phyloP scores from a whole-genome alignment of 2,888 invertebrate genomes.

The Abscondita cerata region DNA sequence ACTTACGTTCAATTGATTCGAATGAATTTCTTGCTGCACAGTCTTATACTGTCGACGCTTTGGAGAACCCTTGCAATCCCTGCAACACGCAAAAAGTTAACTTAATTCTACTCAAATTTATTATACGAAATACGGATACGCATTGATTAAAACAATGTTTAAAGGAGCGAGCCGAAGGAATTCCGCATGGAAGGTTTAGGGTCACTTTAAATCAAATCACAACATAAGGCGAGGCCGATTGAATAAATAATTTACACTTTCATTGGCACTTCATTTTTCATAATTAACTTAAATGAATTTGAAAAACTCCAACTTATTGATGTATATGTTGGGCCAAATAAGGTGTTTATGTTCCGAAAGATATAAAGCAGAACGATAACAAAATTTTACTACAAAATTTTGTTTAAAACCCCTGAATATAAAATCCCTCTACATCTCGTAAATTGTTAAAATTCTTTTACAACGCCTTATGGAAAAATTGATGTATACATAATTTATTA shows the following conservation, averaged over 20 bases:
- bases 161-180: slow-evolving; percentile 39
- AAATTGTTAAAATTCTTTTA: too few species aligned
- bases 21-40: slow-evolving; percentile 59
- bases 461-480: too few species aligned
- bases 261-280: background rate
- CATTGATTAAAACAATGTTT: slow-evolving; percentile 34
- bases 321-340: too few species aligned
- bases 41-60: slow-evolving; percentile 59
- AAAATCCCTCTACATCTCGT: too few species aligned
- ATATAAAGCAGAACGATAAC: too few species aligned
- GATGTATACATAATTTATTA: too few species aligned
- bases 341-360: too few species aligned
- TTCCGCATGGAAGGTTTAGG: slow-evolving; percentile 47
- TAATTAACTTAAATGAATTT: background rate
- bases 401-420: too few species aligned
- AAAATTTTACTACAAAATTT: too few species aligned
- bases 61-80: slow-evolving; percentile 71
- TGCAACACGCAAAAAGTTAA: slow-evolving; percentile 53
- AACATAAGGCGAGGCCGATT: slow-evolving; percentile 43
- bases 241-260: slow-evolving; percentile 13
- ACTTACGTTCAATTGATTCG: slow-evolving; percentile 61
- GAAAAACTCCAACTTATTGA: too few species aligned
- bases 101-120: background rate
- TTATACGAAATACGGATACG: slow-evolving; percentile 12
- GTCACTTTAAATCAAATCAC: slow-evolving; percentile 37